Base-by-base conservation (phyloP, 92 coral and sea anemone species). In the Palythoa caribaeorum region DNA sequence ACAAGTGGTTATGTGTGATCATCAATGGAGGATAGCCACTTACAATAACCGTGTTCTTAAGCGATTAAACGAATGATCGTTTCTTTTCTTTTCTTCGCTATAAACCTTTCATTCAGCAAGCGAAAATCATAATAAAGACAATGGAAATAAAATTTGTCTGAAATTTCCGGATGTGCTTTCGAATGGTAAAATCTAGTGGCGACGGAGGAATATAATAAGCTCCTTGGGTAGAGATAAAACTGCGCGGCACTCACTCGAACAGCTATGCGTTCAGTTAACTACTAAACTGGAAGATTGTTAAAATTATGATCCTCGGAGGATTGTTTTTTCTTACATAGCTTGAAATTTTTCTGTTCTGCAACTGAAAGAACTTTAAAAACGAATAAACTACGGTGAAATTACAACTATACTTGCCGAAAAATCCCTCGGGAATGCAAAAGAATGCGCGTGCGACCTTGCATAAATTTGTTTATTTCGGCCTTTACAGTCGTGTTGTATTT, bases 51-150 rank as follows among this genome's bases (percentile, higher is more conserved):
- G 28, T 16, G 39, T 73, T 59, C 83, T 51, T 50, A 36, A 35
- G 69, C 53, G 69, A 17, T 77, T 21, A 35, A 77, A 53, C 59
- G 28, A 77, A 77, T 55, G 81, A 77, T 4, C 47, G 50, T 37
- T 77, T 53, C 37, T 16, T 75, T 54, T 53, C 83, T 59, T 77
- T 36, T 47, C 50, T 36, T 47, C 50, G 8, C 28, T 59, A 36
- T 28, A 28, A 77, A 53, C 50, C 66, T 52, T 77, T 77, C 69
- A 77, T 54, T 77, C n/a, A n/a, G 3, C 48, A 77, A 77, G 68
- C 21, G 40, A 77, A 47, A 70, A 70, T 35, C 37, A 9, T 12
- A 20, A 20, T n/a, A 17, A 17, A 70, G 47, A 70, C 75, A 70
- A 70, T 70, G 44, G 44, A 35, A 28, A 8, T 35, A 70, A 28